phyloP scores from a whole-genome alignment of 1,140 invertebrate genomes.

The Atta colombica region DNA sequence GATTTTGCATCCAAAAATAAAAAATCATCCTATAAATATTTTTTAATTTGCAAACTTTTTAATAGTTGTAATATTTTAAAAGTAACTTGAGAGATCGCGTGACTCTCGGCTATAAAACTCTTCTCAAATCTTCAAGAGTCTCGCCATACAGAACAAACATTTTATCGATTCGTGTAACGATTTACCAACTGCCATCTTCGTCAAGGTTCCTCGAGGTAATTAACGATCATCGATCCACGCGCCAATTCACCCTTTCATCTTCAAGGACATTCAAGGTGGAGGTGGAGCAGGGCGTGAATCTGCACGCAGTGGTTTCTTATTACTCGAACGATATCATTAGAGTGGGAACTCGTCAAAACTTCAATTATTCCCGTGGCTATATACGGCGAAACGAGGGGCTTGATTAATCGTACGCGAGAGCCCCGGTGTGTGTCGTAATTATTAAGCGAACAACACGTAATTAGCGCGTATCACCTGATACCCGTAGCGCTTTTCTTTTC shows the following conservation, averaged over 20 bases:
- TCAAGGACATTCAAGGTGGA: conserved; percentile 36
- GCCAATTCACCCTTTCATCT: conserved; percentile 49
- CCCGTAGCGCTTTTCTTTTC: conserved; percentile 12
- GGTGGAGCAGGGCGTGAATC: conserved; percentile 14
- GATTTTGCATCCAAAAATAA: not conserved
- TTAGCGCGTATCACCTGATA: conserved; percentile 68
- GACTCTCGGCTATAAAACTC: not conserved
- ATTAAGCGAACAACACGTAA: conserved; percentile 70
- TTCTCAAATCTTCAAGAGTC: not conserved
- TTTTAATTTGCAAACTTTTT: not conserved
- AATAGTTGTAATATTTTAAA: not conserved
- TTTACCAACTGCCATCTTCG: not conserved
- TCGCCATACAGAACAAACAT: not conserved
- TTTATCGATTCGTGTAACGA: not conserved
- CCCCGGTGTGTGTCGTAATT: conserved; percentile 50
- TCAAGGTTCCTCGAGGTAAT: conserved; percentile 34
- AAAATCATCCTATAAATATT: not conserved
- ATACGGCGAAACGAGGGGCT: conserved; percentile 56
- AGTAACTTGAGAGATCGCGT: not conserved
- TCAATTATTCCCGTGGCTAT: conserved; percentile 67
- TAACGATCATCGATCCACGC: conserved; percentile 51
- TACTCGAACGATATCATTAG: conserved; percentile 69
- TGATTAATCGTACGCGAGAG: conserved; percentile 67
- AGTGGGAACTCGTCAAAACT: conserved; percentile 69
- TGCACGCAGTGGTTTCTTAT: conserved; percentile 47